These are phyloP conservation scores for Onthophagus sagittarius DNA, from an alignment of 2,888 invertebrate genomes.

Conservation along the genomic window DNA sequence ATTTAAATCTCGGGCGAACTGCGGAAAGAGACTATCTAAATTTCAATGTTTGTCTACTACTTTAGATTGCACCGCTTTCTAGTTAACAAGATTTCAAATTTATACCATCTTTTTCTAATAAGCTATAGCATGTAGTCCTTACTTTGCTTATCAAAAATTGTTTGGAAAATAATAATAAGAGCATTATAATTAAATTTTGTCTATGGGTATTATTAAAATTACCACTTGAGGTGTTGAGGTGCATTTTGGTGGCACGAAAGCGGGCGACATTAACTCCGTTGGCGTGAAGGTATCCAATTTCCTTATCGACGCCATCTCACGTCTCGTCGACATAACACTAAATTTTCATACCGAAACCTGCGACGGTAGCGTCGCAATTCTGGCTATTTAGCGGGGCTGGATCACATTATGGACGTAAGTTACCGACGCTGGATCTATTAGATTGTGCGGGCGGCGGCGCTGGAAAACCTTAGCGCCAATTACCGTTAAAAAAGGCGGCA, in stretches of 20 bases:
- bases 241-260: neutral
- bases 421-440: conserved; percentile 18
- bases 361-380: neutral
- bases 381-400: conserved; percentile 12
- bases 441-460: conserved; percentile 10
- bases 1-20: conserved; percentile 29
- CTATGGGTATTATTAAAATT: neutral
- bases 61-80: neutral
- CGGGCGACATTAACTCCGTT: neutral
- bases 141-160: too few relatives aligned
- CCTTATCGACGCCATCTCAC: conserved; percentile 8
- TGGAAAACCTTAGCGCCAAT: conserved; percentile 18
- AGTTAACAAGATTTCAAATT: neutral
- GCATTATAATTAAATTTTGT: neutral
- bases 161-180: too few relatives aligned
- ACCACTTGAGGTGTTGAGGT: neutral
- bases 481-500: conserved; percentile 22
- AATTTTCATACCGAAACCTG: conserved; percentile 12
- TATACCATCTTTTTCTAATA: neutral
- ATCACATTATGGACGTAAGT: conserved; percentile 17
- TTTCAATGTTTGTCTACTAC: neutral
- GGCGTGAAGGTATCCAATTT: neutral
- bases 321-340: conserved; percentile 9
- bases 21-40: neutral
- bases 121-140: too few relatives aligned